Evolutionary conservation across 2,888 invertebrate species (phyloP).

Genomic region (Marasmarcha lunaedactyla): DNA sequence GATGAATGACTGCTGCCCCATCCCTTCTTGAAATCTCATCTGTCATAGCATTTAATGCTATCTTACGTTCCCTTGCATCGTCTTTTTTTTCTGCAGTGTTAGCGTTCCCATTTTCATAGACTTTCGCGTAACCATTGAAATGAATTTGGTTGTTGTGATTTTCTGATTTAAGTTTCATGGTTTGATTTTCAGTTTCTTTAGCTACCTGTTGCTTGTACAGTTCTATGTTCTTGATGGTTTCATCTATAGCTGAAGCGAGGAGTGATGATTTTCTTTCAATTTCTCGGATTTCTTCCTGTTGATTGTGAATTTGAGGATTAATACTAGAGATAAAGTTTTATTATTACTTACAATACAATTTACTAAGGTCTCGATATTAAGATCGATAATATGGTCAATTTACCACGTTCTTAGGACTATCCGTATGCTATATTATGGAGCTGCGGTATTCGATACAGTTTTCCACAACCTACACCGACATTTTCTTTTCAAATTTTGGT

Average conservation of each 20-base stretch:
- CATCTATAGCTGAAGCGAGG: constrained; percentile 51
- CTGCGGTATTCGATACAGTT: too few relatives aligned
- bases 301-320: constrained; percentile 7
- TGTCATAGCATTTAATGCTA: not conserved
- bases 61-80: not conserved
- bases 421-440: too few relatives aligned
- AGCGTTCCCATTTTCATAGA: not conserved
- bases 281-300: constrained; percentile 53
- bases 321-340: too few relatives aligned
- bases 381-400: too few relatives aligned
- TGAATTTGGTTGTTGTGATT: constrained; percentile 8
- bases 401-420: too few relatives aligned
- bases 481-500: too few relatives aligned
- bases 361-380: too few relatives aligned
- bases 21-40: not conserved
- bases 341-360: too few relatives aligned
- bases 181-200: constrained; percentile 15
- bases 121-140: constrained; percentile 18
- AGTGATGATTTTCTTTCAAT: constrained; percentile 50
- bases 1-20: constrained; percentile 1
- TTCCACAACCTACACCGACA: too few relatives aligned
- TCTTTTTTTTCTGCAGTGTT: not conserved
- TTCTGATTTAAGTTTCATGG: constrained; percentile 9
- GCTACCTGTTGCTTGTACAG: constrained; percentile 54
- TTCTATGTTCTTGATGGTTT: constrained; percentile 54